Evolutionary conservation across 1,140 invertebrate species (phyloP), one percentile per base, ranked within the genome.

Genomic region (Pissodes strobi): DNA sequence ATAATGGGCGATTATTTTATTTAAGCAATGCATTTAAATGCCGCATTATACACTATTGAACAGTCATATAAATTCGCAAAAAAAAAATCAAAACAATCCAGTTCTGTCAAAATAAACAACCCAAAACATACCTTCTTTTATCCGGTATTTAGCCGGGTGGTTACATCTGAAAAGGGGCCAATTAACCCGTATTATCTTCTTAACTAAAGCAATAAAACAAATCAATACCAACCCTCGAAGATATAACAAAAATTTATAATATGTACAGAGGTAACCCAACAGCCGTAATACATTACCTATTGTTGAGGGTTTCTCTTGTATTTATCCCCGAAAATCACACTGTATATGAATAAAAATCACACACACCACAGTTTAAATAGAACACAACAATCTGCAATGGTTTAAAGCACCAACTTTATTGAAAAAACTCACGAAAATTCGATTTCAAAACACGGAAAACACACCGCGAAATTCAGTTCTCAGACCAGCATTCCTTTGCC

Each of bases 401-500:
- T 45, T 23, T 23, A 48, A 17, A 21, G 19, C 25, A 22, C n/a
- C 27, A 15, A 37, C 12, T 59, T 59, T 38, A 59, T 46, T 59
- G 27, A 59, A 49, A 59, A 59, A 45, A 55, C 49, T 41, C 51
- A 38, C 15, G 19, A 45, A 45, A 43, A 52, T 53, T 37, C 23
- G 9, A 30, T 53, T 45, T 13, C 53, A 63, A 64, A 64, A 49
- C 66, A 30, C n/a, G 25, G 43, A 63, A 63, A 63, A 72, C 27
- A 30, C 39, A 55, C 30, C 22, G 39, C 49, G 67, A 70, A 75
- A 67, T 56, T 72, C 57, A 68, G 53, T 70, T 55, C 67, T 66
- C 56, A 57, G 63, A 62, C 67, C 70, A 72, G 67, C 71, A 73
- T 72, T 72, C 71, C 73, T 69, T 72, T 75, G 73, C 73, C 73